These are phyloP conservation scores for Salarias fasciatus DNA, from an alignment of 2,797 vertebrate species.

Conservation along the genomic window DNA sequence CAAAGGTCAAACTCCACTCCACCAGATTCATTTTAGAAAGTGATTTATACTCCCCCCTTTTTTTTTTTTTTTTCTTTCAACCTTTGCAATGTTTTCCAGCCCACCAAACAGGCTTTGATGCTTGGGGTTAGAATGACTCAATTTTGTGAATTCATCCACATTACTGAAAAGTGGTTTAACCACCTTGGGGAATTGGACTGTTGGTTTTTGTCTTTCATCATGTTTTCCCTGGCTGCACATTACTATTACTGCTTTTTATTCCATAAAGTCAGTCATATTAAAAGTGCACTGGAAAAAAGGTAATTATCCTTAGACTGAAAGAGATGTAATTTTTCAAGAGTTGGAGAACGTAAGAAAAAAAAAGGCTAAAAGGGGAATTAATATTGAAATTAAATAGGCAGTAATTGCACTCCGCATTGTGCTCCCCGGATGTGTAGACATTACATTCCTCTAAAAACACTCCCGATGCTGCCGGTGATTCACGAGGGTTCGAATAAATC, in stretches of 20 bases:
- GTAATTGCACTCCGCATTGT: neutral
- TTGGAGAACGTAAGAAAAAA: no score
- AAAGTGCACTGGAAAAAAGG: neutral
- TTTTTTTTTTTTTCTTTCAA: no score
- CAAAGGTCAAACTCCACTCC: neutral
- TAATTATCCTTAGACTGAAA: neutral
- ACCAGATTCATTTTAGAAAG: neutral
- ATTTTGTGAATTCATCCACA: neutral
- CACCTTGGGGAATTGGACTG: neutral
- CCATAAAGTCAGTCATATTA: slow-evolving; percentile 3
- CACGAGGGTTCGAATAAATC: neutral
- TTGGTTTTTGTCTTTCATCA: neutral
- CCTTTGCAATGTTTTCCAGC: neutral
- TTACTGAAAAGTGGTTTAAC: neutral
- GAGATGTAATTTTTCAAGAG: no score
- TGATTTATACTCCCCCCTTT: neutral
- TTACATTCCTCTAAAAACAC: neutral
- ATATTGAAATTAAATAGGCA: neutral
- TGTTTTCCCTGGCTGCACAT: no score
- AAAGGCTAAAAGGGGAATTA: neutral
- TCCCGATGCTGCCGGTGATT: neutral
- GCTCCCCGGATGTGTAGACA: neutral
- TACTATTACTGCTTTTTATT: neutral
- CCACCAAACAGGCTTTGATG: neutral
- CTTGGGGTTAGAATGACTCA: no score